These are phyloP conservation scores for Drosophila mulleri DNA, from an alignment of 2,888 invertebrate genomes.

Conservation along the genomic window DNA sequence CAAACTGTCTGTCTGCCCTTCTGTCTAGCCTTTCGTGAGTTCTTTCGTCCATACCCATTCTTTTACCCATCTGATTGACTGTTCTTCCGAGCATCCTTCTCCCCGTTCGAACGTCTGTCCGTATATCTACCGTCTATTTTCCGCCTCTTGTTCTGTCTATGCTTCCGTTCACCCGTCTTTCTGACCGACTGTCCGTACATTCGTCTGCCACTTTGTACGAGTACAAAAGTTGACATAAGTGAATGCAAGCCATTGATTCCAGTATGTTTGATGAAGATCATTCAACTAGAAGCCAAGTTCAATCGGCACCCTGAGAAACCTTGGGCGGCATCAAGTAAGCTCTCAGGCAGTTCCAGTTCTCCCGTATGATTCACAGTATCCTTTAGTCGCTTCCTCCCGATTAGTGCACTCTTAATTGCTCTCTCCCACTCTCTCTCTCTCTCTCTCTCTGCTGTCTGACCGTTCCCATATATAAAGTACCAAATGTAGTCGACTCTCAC, in stretches of 20 bases:
- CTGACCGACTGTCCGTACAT: no score
- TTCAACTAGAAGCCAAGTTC: not conserved
- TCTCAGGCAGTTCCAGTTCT: not conserved
- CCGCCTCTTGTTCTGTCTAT: no score
- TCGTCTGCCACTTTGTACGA: no score
- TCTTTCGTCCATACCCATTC: no score
- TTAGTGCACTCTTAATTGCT: conserved; percentile 4
- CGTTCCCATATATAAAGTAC: not conserved
- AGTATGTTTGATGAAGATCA: not conserved
- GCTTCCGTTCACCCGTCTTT: no score
- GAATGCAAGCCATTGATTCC: no score
- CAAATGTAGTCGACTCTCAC: conserved; percentile 30
- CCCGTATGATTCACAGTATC: not conserved
- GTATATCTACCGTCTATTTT: no score
- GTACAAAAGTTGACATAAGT: no score
- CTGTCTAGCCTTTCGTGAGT: not conserved
- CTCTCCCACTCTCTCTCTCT: not conserved
- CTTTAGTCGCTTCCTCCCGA: not conserved
- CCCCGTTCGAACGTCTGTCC: not conserved
- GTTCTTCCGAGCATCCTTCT: no score
- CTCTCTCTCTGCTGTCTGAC: not conserved
- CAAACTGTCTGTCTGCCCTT: no score
- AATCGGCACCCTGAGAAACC: not conserved
- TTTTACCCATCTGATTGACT: no score
- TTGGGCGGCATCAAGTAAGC: no score